phyloP scores from a whole-genome alignment of 1,140 invertebrate genomes.

The Leguminivora glycinivorella region DNA sequence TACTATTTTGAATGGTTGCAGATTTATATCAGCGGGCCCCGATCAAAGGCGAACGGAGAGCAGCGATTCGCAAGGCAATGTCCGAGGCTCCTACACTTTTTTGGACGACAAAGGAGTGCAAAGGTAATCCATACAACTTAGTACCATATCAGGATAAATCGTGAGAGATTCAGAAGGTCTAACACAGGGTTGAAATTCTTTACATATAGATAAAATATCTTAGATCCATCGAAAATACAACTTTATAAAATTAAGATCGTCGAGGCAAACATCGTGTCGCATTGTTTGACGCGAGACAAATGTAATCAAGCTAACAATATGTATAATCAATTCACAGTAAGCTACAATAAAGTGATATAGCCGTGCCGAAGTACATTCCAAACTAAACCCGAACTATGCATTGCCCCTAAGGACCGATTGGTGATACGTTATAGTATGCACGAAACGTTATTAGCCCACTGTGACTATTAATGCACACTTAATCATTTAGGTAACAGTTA shows the following conservation, averaged over 20 bases:
- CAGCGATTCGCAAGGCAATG: slow-evolving; percentile 83
- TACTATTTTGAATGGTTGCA: slow-evolving; percentile 42
- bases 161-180: too few relatives aligned
- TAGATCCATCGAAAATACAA: too few relatives aligned
- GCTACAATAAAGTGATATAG: background rate
- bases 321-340: too few relatives aligned
- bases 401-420: background rate
- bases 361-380: background rate
- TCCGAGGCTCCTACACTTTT: slow-evolving; percentile 86
- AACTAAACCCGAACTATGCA: background rate
- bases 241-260: too few relatives aligned
- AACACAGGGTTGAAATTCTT: too few relatives aligned
- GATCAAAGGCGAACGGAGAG: slow-evolving; percentile 85
- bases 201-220: too few relatives aligned
- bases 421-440: background rate
- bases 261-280: too few relatives aligned
- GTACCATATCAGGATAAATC: too few relatives aligned
- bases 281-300: too few relatives aligned
- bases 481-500: too few relatives aligned
- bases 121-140: slow-evolving; percentile 53
- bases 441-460: background rate
- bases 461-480: background rate
- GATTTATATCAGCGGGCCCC: slow-evolving; percentile 84
- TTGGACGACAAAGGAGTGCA: slow-evolving; percentile 86
- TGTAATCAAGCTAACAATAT: too few relatives aligned